Evolutionary conservation across 2,888 invertebrate species (phyloP).

Genomic region (Cerastis rubricosa): DNA sequence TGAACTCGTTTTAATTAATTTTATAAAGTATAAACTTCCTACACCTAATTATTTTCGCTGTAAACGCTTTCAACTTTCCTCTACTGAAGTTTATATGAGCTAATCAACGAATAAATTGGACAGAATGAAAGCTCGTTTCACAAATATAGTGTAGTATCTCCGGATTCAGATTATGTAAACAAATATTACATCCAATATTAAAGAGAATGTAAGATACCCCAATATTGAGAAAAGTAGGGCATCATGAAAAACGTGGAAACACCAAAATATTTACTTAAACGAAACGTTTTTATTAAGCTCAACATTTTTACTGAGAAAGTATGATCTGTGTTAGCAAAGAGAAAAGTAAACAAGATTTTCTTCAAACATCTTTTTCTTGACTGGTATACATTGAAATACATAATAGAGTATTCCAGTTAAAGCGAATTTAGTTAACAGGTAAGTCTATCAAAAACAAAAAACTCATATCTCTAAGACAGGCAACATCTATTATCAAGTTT

Average conservation of each 20-base stretch:
- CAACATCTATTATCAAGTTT: neutral
- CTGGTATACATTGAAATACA: neutral
- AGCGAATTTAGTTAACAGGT: neutral
- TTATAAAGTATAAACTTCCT: conserved; percentile 54
- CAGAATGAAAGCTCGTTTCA: conserved; percentile 37
- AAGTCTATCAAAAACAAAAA: conserved; percentile 3
- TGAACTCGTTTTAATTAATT: conserved; percentile 52
- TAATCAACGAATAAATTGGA: conserved; percentile 39
- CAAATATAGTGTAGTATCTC: conserved; percentile 40
- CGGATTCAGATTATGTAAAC: conserved; percentile 52
- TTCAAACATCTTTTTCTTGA: conserved; percentile 5
- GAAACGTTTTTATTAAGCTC: conserved; percentile 44
- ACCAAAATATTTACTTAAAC: conserved; percentile 57
- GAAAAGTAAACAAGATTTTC: conserved; percentile 21
- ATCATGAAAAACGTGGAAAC: conserved; percentile 38
- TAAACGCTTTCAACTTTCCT: conserved; percentile 41
- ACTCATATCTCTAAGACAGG: neutral
- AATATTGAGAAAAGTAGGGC: conserved; percentile 53
- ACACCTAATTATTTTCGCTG: conserved; percentile 42
- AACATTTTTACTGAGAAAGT: conserved; percentile 46
- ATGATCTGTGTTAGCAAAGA: conserved; percentile 20
- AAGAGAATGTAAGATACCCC: conserved; percentile 33
- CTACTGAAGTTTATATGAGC: conserved; percentile 28
- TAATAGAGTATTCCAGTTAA: neutral
- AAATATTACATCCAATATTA: conserved; percentile 41